Percentiles rank a stretch among this genome's conserved stretches.
Evolutionary conservation across 2,888 invertebrate genomes (phyloP).

Genomic region (Ephialtes manifestator): DNA sequence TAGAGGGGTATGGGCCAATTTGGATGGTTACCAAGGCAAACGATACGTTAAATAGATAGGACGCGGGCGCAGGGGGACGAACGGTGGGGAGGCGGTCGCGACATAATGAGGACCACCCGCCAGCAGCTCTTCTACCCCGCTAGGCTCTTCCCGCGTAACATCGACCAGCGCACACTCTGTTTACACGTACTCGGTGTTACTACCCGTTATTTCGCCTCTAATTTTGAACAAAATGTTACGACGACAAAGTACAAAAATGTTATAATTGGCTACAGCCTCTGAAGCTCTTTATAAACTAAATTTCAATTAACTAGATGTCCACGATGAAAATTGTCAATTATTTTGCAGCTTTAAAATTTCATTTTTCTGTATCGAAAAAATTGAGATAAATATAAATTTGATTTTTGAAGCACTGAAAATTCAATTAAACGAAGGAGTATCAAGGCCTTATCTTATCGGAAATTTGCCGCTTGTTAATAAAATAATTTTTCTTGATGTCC

Average conservation of each 20-base stretch:
- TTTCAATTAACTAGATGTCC: neutral
- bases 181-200: constrained; percentile 60
- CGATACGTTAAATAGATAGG: constrained; percentile 86
- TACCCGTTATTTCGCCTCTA: constrained; percentile 38
- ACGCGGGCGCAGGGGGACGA: constrained; percentile 75
- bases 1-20: constrained; percentile 83
- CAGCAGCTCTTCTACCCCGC: constrained; percentile 72
- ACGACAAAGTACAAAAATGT: neutral
- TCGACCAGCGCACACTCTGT: constrained; percentile 54
- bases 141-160: constrained; percentile 55
- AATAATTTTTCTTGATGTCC: no score
- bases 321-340: neutral
- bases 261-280: neutral
- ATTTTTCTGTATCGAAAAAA: neutral
- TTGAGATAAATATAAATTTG: constrained; percentile 27
- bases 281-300: neutral
- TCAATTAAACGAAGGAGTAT: constrained; percentile 19
- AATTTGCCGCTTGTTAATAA: no score
- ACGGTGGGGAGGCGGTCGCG: constrained; percentile 79
- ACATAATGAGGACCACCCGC: constrained; percentile 86
- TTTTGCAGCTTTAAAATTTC: neutral
- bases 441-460: no score
- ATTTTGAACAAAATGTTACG: constrained; percentile 15
- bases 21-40: constrained; percentile 86
- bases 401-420: constrained; percentile 47